These are phyloP conservation scores for Cotesia typhae DNA, from an alignment of 1,140 invertebrate species.

Conservation along the genomic window DNA sequence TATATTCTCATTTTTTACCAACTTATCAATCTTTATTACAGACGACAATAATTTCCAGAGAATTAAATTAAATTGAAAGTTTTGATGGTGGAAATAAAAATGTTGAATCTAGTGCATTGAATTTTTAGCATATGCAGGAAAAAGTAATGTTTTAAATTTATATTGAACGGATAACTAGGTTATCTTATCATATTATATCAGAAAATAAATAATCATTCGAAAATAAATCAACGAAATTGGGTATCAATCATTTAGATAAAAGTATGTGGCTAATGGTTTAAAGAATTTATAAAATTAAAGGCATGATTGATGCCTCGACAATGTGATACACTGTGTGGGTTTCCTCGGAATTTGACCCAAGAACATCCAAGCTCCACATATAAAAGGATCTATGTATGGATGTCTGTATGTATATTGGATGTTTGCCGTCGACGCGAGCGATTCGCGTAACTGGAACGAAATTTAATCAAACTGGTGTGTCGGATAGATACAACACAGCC, in stretches of 20 bases:
- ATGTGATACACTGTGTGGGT: too few species aligned
- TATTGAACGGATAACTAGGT: background rate
- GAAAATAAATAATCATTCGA: background rate
- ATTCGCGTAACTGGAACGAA: conserved; percentile 52
- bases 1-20: conserved; percentile 33
- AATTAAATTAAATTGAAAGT: too few species aligned
- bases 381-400: conserved; percentile 7
- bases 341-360: too few species aligned
- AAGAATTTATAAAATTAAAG: background rate
- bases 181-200: conserved; percentile 5
- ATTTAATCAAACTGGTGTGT: conserved; percentile 57
- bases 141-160: background rate
- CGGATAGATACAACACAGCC: conserved; percentile 45
- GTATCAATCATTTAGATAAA: too few species aligned
- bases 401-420: conserved; percentile 25
- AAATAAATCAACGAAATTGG: conserved; percentile 1
- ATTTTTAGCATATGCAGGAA: background rate
- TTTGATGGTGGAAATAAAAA: conserved; percentile 18
- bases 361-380: too few species aligned
- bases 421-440: conserved; percentile 32
- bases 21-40: conserved; percentile 42
- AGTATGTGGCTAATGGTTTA: background rate
- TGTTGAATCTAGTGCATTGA: conserved; percentile 29
- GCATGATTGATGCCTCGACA: too few species aligned
- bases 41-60: conserved; percentile 28